Evolutionary conservation across 1,140 invertebrate species (phyloP), one percentile per base, ranked within the genome.

Genomic region (Micrasema minimum): DNA sequence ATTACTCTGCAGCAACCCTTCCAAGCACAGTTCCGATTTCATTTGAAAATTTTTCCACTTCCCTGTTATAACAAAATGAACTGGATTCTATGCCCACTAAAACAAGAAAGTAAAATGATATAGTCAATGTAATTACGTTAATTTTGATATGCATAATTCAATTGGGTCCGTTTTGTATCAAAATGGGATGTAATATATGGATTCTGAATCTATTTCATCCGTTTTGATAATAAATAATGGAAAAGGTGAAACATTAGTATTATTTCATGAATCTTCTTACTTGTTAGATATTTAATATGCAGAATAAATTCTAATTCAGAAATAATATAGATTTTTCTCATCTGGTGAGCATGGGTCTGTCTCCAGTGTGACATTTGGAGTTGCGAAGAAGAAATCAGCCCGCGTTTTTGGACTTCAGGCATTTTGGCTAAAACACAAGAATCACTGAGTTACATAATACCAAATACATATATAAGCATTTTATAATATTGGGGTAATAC

Each of bases 241-340:
- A n/a, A n/a, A n/a, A n/a, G n/a, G n/a, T n/a, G n/a, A n/a, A n/a
- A n/a, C n/a, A n/a, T n/a, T n/a, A n/a, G n/a, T n/a, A n/a, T n/a
- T n/a, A n/a, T n/a, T n/a, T n/a, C n/a, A n/a, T n/a, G n/a, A n/a
- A 66, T 38, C n/a, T 31, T 31, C 14, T 43, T 76, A 85, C 83
- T 82, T 57, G 81, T 79, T 70, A 85, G 77, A 80, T 83, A 84
- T 80, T 82, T 85, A 26, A 84, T 76, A 72, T 85, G 81, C 67
- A 82, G 78, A 50, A 85, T 83, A 66, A 85, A 84, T 62, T 83
- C 79, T 37, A 78, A 80, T 69, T 85, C 83, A 2, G 81, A 79
- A 59, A 81, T 78, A 37, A 85, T 71, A 55, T 75, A 71, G 0
- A 83, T 74, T 38, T 81, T 76, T 5, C 68, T 57, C 45, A 83